These are phyloP conservation scores for Malurus alboscapulatus DNA, from an alignment of 2,113 vertebrate species.

Conservation along the genomic window DNA sequence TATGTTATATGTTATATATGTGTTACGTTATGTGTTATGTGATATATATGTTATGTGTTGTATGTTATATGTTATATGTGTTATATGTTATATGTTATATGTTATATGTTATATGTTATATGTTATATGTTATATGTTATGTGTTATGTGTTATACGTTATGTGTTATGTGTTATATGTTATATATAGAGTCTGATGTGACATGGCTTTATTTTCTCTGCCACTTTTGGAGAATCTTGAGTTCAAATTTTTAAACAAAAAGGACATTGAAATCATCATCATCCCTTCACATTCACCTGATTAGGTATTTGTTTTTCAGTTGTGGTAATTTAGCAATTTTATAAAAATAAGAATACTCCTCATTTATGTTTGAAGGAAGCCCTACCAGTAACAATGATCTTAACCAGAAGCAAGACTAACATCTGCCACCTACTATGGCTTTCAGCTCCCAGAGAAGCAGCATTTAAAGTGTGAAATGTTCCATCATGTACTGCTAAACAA, in stretches of 20 bases:
- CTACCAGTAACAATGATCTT: neutral
- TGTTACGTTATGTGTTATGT: too few species aligned
- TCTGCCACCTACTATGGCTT: neutral
- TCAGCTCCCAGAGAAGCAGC: neutral
- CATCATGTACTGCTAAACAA: neutral
- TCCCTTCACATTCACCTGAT: fast-evolving
- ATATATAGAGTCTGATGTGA: too few species aligned
- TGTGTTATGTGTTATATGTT: too few species aligned
- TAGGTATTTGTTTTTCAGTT: neutral
- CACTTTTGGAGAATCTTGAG: neutral
- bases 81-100: too few species aligned
- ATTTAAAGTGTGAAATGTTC: neutral
- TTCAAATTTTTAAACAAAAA: neutral
- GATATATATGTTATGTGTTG: too few species aligned
- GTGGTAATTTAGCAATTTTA: neutral
- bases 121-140: too few species aligned
- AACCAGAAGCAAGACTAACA: neutral
- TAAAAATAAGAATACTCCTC: neutral
- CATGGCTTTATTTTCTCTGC: neutral
- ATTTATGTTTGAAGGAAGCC: neutral
- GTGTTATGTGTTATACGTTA: too few species aligned
- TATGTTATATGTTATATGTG: too few species aligned
- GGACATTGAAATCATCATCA: neutral
- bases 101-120: too few species aligned
- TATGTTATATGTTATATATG: too few species aligned